A percentile compares a stretch with the other conserved stretches of the same genome.
Conservation (phyloP, 2,113 vertebrate genomes). For the Nesoenas mayeri region DNA sequence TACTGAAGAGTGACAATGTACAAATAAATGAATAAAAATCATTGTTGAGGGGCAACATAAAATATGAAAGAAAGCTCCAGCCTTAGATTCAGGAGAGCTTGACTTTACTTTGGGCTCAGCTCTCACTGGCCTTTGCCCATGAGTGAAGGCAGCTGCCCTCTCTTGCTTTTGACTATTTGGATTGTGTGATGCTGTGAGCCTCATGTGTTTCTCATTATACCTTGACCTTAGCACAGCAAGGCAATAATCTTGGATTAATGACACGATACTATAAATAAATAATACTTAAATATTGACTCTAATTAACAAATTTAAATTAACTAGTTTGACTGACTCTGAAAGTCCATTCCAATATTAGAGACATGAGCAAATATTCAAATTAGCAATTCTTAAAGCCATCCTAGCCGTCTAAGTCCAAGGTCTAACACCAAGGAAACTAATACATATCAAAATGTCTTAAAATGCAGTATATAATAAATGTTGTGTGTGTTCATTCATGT, state of each 20-base stretch:
- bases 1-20: not conserved
- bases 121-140: not conserved
- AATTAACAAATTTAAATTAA: not conserved
- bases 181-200: not conserved
- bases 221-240: not conserved
- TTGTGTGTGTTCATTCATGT: not conserved
- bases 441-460: not conserved
- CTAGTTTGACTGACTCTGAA: not conserved
- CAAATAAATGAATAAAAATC: not conserved
- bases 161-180: not conserved
- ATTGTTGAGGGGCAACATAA: not conserved
- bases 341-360: not conserved
- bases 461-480: not conserved
- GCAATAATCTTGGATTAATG: not conserved
- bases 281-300: not conserved
- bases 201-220: not conserved
- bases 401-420: not conserved
- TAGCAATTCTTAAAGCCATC: not conserved
- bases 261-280: not conserved
- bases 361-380: not conserved
- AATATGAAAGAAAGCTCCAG: not conserved
- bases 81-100: not conserved
- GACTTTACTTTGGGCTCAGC: not conserved
- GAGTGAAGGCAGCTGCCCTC: not conserved
- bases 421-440: not conserved